Percentiles rank a stretch among this genome's conserved stretches.
These are phyloP conservation scores for Rhinichthys osculus DNA, from an alignment of 2,797 vertebrate species.

Conservation along the genomic window DNA sequence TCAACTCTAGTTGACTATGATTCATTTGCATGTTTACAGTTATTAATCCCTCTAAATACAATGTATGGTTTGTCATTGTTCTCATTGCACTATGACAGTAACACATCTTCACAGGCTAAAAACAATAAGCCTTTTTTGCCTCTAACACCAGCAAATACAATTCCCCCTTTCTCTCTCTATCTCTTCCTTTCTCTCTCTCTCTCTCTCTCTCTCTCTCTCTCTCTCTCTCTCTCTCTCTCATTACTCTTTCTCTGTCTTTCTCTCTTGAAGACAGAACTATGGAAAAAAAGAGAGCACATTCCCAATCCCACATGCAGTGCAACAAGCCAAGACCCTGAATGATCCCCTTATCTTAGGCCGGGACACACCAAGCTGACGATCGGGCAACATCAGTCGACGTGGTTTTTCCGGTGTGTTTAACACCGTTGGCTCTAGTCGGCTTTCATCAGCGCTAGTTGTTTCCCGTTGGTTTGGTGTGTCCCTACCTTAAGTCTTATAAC, in stretches of 20 bases:
- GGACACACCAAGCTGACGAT: too few species aligned
- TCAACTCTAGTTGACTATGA: too few species aligned
- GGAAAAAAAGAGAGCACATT: conserved; percentile 18
- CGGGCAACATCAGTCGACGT: too few species aligned
- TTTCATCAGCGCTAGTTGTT: too few species aligned
- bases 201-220: conserved; percentile 8
- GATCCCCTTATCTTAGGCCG: not conserved
- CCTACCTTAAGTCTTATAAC: too few species aligned
- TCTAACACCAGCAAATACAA: conserved; percentile 5
- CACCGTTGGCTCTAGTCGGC: too few species aligned
- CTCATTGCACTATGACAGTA: conserved; percentile 8
- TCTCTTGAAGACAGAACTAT: conserved; percentile 22
- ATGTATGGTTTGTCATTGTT: not conserved
- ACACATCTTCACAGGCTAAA: conserved; percentile 11
- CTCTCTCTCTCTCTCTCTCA: not conserved
- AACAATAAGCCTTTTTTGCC: conserved; percentile 23
- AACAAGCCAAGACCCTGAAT: not conserved
- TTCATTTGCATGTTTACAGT: not conserved
- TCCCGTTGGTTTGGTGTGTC: too few species aligned
- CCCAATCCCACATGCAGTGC: conserved; percentile 12
- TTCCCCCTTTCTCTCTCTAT: not conserved
- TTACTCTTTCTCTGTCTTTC: not conserved
- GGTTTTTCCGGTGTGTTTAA: too few species aligned
- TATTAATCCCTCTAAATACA: not conserved
- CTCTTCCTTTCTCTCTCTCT: too few species aligned